phyloP scores from a whole-genome alignment of 2,113 vertebrate species.

The Hylia prasina region DNA sequence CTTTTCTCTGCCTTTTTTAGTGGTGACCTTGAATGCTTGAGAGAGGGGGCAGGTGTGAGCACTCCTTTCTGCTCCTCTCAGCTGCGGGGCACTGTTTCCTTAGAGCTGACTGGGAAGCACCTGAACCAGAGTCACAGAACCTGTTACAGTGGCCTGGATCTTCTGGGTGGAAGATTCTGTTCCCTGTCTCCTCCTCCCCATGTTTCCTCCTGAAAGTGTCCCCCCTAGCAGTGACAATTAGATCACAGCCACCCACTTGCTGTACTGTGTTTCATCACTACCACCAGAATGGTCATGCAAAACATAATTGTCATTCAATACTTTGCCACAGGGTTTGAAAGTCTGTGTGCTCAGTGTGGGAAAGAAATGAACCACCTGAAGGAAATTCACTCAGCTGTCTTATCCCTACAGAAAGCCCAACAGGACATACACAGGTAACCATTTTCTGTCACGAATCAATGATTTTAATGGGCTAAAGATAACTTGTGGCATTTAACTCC shows the following conservation, averaged over 20 bases:
- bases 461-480: neutral
- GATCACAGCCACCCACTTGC: neutral
- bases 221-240: neutral
- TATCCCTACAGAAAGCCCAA: slow-evolving; percentile 86
- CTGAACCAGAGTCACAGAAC: neutral
- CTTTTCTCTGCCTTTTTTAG: neutral
- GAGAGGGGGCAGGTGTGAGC: neutral
- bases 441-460: neutral
- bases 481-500: neutral
- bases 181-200: neutral
- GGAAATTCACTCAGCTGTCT: slow-evolving; percentile 82
- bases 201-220: neutral
- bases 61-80: neutral
- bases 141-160: neutral
- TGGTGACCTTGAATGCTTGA: neutral
- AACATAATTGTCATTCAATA: neutral
- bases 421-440: slow-evolving; percentile 90
- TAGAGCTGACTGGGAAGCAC: neutral
- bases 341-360: slow-evolving; percentile 80
- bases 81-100: neutral
- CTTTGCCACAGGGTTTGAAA: slow-evolving; percentile 73
- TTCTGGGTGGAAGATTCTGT: neutral
- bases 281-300: neutral
- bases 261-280: neutral
- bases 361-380: slow-evolving; percentile 83